Conservation (phyloP, 1,140 invertebrate species). For the Ooceraea biroi region DNA sequence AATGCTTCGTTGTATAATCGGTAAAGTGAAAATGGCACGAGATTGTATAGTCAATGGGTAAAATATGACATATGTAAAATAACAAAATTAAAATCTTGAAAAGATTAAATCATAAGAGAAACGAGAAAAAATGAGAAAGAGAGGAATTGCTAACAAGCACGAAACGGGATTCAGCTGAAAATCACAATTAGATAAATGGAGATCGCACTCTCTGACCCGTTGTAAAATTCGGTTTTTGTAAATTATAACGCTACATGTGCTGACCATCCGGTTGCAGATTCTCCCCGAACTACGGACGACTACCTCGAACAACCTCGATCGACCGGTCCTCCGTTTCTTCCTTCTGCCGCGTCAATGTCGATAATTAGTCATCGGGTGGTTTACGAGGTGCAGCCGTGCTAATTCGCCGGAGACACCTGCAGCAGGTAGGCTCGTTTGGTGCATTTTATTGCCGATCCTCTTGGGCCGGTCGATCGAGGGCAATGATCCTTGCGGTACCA, state of each 20-base stretch:
- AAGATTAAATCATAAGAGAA: no score
- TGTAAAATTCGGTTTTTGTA: neutral
- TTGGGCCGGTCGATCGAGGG: slow-evolving; percentile 15
- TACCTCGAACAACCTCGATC: slow-evolving; percentile 43
- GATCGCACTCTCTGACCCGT: neutral
- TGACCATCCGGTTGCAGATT: slow-evolving; percentile 22
- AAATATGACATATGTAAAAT: neutral
- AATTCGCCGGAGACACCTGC: slow-evolving; percentile 63
- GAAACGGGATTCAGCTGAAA: neutral
- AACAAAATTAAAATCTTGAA: no score
- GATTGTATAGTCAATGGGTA: neutral
- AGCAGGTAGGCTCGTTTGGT: slow-evolving; percentile 4
- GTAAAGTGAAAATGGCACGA: neutral
- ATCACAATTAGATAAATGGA: neutral
- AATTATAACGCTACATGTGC: neutral
- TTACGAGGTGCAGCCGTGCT: slow-evolving; percentile 58
- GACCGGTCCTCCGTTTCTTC: slow-evolving; percentile 54
- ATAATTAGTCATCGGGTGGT: slow-evolving; percentile 69
- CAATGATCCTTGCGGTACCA: slow-evolving; percentile 40
- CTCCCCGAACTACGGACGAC: slow-evolving; percentile 15
- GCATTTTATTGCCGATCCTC: slow-evolving; percentile 40
- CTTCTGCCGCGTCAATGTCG: slow-evolving; percentile 55
- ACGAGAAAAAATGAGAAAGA: no score
- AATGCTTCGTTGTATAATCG: neutral
- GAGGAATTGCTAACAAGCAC: neutral